Percentiles rank a stretch among this genome's conserved stretches.
phyloP scores from a whole-genome alignment of 1,140 invertebrate species.

The Leptopilina clavipes region DNA sequence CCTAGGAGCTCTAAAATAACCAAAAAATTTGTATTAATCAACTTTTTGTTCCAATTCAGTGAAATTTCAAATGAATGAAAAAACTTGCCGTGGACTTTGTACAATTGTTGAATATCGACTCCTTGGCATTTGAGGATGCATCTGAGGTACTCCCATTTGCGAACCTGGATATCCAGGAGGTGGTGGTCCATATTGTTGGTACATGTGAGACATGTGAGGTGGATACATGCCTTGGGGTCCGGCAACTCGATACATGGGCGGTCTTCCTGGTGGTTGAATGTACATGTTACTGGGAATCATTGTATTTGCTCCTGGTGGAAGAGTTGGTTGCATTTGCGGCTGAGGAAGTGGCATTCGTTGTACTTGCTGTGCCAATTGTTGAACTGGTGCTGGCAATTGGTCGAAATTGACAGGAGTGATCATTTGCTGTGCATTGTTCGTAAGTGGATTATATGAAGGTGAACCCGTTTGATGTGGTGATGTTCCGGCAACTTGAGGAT shows the following conservation, averaged over 20 bases:
- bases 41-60: too few species aligned
- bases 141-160: constrained; percentile 68
- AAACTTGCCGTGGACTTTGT: constrained; percentile 63
- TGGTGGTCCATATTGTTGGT: constrained; percentile 62
- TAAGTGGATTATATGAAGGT: constrained; percentile 57
- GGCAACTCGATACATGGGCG: constrained; percentile 67
- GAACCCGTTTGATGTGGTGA: constrained; percentile 66
- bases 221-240: constrained; percentile 64
- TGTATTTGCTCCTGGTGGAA: constrained; percentile 67
- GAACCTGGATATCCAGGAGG: constrained; percentile 52
- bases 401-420: constrained; percentile 70
- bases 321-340: constrained; percentile 61
- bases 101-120: constrained; percentile 70
- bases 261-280: constrained; percentile 63
- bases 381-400: constrained; percentile 73
- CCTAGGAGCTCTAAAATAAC: constrained; percentile 59
- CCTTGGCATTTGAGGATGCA: constrained; percentile 71
- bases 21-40: constrained; percentile 13
- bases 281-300: constrained; percentile 70
- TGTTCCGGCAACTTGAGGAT: constrained; percentile 39
- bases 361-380: constrained; percentile 75
- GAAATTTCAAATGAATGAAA: neutral
- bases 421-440: constrained; percentile 51
- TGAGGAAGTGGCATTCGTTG: constrained; percentile 73
- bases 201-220: constrained; percentile 62